Evolutionary conservation across 2,113 vertebrate genomes (phyloP), one percentile per base, ranked within the genome.

Genomic region (Miniopterus natalensis): DNA sequence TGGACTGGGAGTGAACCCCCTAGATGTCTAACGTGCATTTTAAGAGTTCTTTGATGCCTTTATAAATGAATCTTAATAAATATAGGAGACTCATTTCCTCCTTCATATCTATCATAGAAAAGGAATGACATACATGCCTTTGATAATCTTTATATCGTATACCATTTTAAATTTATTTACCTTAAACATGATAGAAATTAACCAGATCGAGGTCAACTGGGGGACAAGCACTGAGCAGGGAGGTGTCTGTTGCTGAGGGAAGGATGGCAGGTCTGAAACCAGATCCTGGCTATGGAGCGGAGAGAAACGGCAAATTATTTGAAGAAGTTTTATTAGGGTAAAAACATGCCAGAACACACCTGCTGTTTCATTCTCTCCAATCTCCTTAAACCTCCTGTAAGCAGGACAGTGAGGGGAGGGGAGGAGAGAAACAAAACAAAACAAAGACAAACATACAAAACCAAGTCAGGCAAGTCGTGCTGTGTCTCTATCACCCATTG

Each of bases 41-140:
- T 65, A 84, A 59, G n/a, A 65, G 2, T 11, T 81, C 20, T 90
- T 21, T 59, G 77, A 90, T 65, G 29, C 31, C 47, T 90, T 96
- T 55, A 73, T 77, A 92, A 80, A 92, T 59, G 13, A 93, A 89
- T 83, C 42, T 88, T 66, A 74, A 68, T 89, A 61, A 78, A 91
- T 75, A 70, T 5, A 70, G 55, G 36, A 94, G 40, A 74, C 21
- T 29, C 5, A 27, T 88, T 78, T 95, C 31, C 36, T 71, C 9
- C 23, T 80, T 89, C n/a, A 78, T 40, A 53, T 9, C 23, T 42
- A 20, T 47, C 9, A 20, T 66, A 23, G 74, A 84, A 96, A 95
- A 81, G 40, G 20, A 63, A 36, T 78, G 80, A 55, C 8, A 65
- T n/a, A 92, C 49, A 53, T 65, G 61, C 4, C 20, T 80, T 90